Base-by-base conservation (phyloP, 2,113 vertebrate species). In the Murina feae region DNA sequence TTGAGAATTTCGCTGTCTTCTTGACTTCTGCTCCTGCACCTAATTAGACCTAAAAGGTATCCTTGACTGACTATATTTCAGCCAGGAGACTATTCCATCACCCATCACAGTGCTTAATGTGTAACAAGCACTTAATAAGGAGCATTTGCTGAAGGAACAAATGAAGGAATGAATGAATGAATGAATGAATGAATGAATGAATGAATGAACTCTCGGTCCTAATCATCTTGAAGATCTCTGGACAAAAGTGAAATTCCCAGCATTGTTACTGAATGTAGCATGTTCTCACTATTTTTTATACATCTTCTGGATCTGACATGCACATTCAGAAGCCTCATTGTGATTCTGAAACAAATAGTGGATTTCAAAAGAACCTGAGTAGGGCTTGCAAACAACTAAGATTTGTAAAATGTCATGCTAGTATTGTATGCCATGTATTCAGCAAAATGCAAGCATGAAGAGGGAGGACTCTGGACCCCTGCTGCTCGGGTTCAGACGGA, bases 71-170 rank as follows among this genome's bases (percentile, higher is more conserved):
- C 28, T 51, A 53, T 63, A 6, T 68, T 74, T 78, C 96, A 84
- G 53, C 37, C 68, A 82, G 60, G 88, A 95, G 60, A 93, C 94
- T 89, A 91, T 92, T 93, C 96, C 85, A 94, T 94, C 86, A 93
- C 66, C 76, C 25, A 75, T 20, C 66, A 51, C 42, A 92, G 79
- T 76, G 13, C 74, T 75, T 84, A 96, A 58, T 18, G 82, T 90
- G 86, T 89, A 66, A 11, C 51, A 86, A 95, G 83, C 94, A 96
- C 49, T 97, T 93, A 96, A 80, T 23, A 55, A 55, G 21, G 28
- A 37, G 20, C 53, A 75, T n/a, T 16, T 86, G 20, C 30, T 47
- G n/a, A 69, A 76, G 42, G 35, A 76, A 78, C 20, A 74, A 75
- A 75, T 55, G 47, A 81, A 55, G 47, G n/a, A 80, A 76, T 35